These are phyloP conservation scores for Gryon sp. DNA, from an alignment of 1,140 invertebrate genomes.

Conservation along the genomic window DNA sequence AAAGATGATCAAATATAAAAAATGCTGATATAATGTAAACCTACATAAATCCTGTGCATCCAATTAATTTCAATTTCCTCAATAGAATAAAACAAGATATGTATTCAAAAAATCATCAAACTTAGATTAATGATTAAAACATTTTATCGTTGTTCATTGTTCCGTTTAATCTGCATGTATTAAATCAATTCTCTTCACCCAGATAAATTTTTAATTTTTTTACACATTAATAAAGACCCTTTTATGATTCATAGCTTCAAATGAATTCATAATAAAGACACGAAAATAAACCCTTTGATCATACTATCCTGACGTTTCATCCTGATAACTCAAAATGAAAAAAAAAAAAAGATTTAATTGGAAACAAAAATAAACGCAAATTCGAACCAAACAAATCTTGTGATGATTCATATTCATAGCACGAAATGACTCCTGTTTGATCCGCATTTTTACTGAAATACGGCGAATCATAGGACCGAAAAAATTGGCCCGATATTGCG, in stretches of 20 bases:
- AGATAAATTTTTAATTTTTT: constrained; percentile 22
- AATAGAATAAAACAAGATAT: too few species aligned
- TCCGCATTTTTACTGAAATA: constrained; percentile 30
- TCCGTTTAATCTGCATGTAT: constrained; percentile 25
- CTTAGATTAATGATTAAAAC: constrained; percentile 9
- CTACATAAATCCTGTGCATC: too few species aligned
- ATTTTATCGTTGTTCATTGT: not conserved
- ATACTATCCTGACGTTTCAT: too few species aligned
- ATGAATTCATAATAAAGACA: constrained; percentile 11
- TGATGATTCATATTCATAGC: not conserved
- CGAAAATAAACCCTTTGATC: not conserved
- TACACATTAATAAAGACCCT: constrained; percentile 7
- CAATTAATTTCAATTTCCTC: too few species aligned
- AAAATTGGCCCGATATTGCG: not conserved
- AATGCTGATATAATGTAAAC: too few species aligned
- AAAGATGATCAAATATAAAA: too few species aligned
- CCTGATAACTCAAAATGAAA: too few species aligned
- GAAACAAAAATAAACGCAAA: too few species aligned
- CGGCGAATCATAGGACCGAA: constrained; percentile 8
- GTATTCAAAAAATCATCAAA: not conserved
- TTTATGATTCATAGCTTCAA: constrained; percentile 5
- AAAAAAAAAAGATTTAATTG: too few species aligned
- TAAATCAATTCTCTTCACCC: constrained; percentile 11
- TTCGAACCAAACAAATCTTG: constrained; percentile 8
- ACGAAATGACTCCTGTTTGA: constrained; percentile 21